These are phyloP conservation scores for Gambusia affinis DNA, from an alignment of 2,113 vertebrate genomes.

Conservation along the genomic window DNA sequence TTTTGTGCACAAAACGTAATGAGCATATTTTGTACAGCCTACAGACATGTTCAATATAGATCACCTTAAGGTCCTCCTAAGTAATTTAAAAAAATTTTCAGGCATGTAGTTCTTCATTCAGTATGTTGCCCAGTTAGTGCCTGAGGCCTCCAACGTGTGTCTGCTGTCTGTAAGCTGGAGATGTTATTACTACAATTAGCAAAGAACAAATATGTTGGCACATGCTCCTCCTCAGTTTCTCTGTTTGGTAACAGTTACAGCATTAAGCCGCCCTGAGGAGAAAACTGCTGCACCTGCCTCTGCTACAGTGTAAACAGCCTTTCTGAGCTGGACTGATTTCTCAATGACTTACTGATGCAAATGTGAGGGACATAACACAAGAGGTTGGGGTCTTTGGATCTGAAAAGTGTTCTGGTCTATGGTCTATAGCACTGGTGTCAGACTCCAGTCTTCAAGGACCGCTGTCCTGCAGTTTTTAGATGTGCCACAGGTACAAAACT, in stretches of 20 bases:
- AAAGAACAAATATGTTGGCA: conserved; percentile 43
- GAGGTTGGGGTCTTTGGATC: no score
- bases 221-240: conserved; percentile 25
- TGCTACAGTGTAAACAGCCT: conserved; percentile 62
- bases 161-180: conserved; percentile 61
- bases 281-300: conserved; percentile 69
- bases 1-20: no score
- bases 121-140: conserved; percentile 4
- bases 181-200: conserved; percentile 53
- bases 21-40: no score
- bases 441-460: no score
- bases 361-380: conserved; percentile 36
- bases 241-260: conserved; percentile 55
- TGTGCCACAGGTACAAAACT: no score
- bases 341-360: conserved; percentile 36
- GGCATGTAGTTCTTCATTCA: neutral
- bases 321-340: conserved; percentile 21
- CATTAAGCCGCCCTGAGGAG: conserved; percentile 43
- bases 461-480: no score
- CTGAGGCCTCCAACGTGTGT: conserved; percentile 56
- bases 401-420: no score
- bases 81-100: neutral
- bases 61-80: neutral
- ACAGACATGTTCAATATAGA: no score
- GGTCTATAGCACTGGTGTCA: no score